Base-by-base conservation (phyloP, 2,888 invertebrate species). In the Sesia bembeciformis region DNA sequence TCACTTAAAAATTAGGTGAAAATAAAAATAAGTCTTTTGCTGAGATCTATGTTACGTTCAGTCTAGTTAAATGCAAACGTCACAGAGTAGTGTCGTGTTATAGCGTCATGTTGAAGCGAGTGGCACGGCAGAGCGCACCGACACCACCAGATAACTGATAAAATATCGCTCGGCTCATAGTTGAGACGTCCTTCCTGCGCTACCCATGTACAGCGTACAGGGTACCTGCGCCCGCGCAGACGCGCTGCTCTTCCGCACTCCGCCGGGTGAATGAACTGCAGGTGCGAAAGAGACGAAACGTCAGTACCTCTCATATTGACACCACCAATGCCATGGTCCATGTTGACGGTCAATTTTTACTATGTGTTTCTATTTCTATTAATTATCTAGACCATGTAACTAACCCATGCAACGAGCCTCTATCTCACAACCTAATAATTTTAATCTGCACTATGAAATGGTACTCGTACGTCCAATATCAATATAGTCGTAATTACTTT, bases 21-120 rank as follows among this genome's bases (percentile, higher is more conserved):
- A 74, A 68, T 69, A 76, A 76, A 81, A 82, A 67, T 82, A 81
- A 89, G 89, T 88, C 89, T 89, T 88, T 74, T 79, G 68, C 81
- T 89, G 88, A 89, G 89, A 89, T 89, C 89, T 84, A 78, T 65
- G 88, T 88, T 88, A 74, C 87, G 76, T 81, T 87, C 89, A 89
- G 88, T 89, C 88, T 83, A 79, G 69, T 70, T 79, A 80, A 81
- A 81, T 81, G 81, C 78, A 80, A 77, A 70, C 64, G 71, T 76
- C 74, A 78, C 73, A 67, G 67, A 63, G 70, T 76, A 73, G 76
- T 68, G 69, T 51, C 52, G 56, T 70, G 74, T 72, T 78, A 83
- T 67, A 78, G 77, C 73, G 74, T 74, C 83, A 82, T 81, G 65
- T 63, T 76, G 66, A 75, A 74, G 78, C 75, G 76, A 62, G 63